Conservation (phyloP, 2,113 vertebrate species). For the Plestiodon gilberti region DNA sequence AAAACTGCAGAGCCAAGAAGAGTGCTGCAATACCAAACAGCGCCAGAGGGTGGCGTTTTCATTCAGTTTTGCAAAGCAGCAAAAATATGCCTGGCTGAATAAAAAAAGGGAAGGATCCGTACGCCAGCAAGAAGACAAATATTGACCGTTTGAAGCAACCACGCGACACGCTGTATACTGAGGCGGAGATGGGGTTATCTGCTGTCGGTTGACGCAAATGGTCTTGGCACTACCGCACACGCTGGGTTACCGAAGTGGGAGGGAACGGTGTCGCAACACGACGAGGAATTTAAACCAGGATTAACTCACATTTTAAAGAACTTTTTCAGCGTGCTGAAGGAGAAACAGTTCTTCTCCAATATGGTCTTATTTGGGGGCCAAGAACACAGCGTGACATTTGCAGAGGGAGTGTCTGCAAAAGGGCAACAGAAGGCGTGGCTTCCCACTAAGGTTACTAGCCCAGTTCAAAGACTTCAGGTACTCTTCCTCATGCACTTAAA, state of each 20-base stretch:
- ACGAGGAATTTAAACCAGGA: not conserved
- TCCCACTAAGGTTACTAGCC: not conserved
- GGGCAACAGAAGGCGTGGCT: not conserved
- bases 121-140: not conserved
- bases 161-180: not conserved
- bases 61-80: not conserved
- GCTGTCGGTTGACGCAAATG: not conserved
- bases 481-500: not conserved
- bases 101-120: not conserved
- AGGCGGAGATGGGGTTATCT: not conserved
- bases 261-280: constrained; percentile 8
- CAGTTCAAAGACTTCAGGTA: not conserved
- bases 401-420: too few relatives aligned
- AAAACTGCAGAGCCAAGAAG: not conserved
- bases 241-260: not conserved
- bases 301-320: not conserved
- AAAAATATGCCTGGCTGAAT: not conserved
- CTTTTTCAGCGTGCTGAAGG: too few relatives aligned
- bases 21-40: constrained; percentile 20
- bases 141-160: not conserved
- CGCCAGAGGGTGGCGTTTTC: constrained; percentile 55
- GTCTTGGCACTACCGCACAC: not conserved
- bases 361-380: too few relatives aligned
- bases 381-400: too few relatives aligned
- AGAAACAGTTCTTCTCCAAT: too few relatives aligned